phyloP scores from a whole-genome alignment of 2,888 invertebrate species.

The Cephus spinipes region DNA sequence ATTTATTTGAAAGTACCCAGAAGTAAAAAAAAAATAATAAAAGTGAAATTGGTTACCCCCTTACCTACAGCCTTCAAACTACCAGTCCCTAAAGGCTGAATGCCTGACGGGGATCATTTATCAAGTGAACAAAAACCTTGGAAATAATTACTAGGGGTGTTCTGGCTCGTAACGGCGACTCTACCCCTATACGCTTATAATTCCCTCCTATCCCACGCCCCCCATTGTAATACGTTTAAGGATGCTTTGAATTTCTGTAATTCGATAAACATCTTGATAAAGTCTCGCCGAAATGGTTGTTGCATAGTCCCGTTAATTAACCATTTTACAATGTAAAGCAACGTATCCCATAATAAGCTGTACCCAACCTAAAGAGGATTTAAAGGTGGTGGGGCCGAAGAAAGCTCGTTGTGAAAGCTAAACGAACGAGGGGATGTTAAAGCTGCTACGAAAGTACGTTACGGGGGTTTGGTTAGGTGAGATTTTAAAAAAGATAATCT shows the following conservation, averaged over 20 bases:
- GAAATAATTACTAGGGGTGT: constrained; percentile 22
- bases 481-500: neutral
- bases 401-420: neutral
- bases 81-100: neutral
- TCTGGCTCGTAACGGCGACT: constrained; percentile 3
- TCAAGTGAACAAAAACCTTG: constrained; percentile 24
- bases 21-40: neutral
- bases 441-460: neutral
- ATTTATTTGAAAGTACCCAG: neutral
- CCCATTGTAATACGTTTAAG: neutral
- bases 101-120: constrained; percentile 18
- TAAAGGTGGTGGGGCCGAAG: neutral
- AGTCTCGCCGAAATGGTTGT: neutral
- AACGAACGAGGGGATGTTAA: neutral
- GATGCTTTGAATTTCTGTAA: neutral
- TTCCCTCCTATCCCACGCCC: neutral
- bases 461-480: neutral
- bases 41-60: neutral
- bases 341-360: neutral
- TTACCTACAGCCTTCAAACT: neutral
- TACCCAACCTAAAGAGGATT: neutral
- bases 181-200: neutral
- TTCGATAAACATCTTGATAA: neutral
- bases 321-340: neutral
- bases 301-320: neutral